phyloP scores from a whole-genome alignment of 2,888 invertebrate genomes.

The Iphiclides podalirius region DNA sequence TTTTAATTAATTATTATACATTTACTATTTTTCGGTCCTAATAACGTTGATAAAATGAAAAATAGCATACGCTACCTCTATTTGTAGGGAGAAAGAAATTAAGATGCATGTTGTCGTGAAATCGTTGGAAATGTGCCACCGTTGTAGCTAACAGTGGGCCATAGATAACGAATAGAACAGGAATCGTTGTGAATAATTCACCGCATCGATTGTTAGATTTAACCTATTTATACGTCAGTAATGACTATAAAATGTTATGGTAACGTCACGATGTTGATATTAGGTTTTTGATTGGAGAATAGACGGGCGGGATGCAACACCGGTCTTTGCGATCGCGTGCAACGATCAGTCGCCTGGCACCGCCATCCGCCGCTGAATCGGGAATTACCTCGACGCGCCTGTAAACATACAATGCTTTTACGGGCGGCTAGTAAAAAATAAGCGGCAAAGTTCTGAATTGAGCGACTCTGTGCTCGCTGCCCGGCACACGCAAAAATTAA shows the following conservation, averaged over 20 bases:
- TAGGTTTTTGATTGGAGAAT: slow-evolving; percentile 51
- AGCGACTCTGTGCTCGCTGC: slow-evolving; percentile 28
- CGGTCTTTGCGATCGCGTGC: slow-evolving; percentile 63
- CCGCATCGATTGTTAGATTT: slow-evolving; percentile 4
- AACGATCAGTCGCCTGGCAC: slow-evolving; percentile 76
- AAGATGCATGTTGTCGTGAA: no score
- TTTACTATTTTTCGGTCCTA: no score
- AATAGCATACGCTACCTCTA: no score
- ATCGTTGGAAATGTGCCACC: no score
- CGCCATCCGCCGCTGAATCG: slow-evolving; percentile 59
- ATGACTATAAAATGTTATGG: slow-evolving; percentile 44
- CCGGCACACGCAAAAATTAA: slow-evolving; percentile 37
- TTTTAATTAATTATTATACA: no score
- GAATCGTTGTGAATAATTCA: background rate
- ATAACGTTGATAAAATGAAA: no score
- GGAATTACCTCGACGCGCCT: slow-evolving; percentile 63
- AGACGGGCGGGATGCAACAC: slow-evolving; percentile 55
- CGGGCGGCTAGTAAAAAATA: slow-evolving; percentile 23
- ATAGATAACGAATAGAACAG: background rate
- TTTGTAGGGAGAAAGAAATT: no score
- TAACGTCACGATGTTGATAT: slow-evolving; percentile 42
- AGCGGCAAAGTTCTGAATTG: slow-evolving; percentile 23
- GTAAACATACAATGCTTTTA: slow-evolving; percentile 56
- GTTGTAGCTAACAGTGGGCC: no score
- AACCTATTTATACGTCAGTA: slow-evolving; percentile 28